A percentile compares a stretch with the other conserved stretches of the same genome.
Evolutionary conservation across 2,797 vertebrate genomes (phyloP).

Genomic region (Sebastolobus alascanus): DNA sequence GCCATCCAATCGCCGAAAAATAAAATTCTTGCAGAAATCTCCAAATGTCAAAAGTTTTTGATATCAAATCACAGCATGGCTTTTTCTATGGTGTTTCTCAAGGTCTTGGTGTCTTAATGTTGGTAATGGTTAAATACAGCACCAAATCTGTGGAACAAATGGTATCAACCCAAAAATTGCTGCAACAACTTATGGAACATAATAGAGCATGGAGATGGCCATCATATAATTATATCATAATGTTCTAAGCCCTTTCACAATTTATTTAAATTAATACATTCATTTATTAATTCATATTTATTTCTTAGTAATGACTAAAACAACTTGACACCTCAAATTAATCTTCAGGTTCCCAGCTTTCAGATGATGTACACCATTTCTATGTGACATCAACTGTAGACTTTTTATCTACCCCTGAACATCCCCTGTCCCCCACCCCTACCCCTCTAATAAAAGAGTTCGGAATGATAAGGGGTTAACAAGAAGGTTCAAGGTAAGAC

Average conservation of each 20-base stretch:
- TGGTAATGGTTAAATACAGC: not conserved
- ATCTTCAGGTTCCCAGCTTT: not conserved
- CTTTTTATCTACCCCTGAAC: too few species aligned
- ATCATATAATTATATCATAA: not conserved
- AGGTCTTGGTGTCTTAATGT: not conserved
- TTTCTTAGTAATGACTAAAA: too few species aligned
- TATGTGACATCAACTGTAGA: too few species aligned
- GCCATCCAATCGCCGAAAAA: not conserved
- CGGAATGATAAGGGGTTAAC: not conserved
- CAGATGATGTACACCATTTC: not conserved
- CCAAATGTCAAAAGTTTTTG: not conserved
- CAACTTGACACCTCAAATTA: too few species aligned
- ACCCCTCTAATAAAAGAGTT: not conserved
- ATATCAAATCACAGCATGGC: not conserved
- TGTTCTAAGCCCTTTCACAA: not conserved
- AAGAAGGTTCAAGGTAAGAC: not conserved
- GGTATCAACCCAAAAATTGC: not conserved
- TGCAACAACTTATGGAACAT: not conserved
- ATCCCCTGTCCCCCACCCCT: too few species aligned
- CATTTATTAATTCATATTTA: too few species aligned
- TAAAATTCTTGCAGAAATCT: too few species aligned
- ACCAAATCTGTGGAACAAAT: not conserved
- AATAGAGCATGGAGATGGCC: not conserved
- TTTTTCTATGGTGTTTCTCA: not conserved
- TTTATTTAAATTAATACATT: too few species aligned